Evolutionary conservation across 92 coral and sea anemone species (phyloP).

Genomic region (Siderastrea radians): DNA sequence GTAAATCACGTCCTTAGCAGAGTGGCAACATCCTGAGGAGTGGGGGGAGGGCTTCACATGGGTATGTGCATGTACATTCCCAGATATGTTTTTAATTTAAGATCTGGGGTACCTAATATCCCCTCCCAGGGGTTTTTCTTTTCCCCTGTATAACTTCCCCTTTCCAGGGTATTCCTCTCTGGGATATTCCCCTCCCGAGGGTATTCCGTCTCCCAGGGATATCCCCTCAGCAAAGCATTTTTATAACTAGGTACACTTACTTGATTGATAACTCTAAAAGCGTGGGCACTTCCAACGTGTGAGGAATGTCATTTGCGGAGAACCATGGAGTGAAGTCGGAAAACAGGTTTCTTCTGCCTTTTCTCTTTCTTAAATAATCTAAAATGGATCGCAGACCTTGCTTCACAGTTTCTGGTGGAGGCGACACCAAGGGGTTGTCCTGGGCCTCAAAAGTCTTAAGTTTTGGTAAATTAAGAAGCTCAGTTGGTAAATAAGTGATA

Average conservation of each 20-base stretch:
- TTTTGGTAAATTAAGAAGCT: conserved; percentile 31
- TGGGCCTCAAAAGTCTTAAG: conserved; percentile 24
- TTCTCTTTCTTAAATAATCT: conserved; percentile 29
- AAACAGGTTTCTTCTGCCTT: conserved; percentile 45
- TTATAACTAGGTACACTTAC: conserved; percentile 1
- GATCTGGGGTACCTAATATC: too few relatives aligned
- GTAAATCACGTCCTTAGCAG: too few relatives aligned
- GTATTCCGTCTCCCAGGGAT: too few relatives aligned
- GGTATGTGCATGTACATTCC: too few relatives aligned
- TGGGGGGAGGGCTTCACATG: too few relatives aligned
- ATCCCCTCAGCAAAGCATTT: not conserved
- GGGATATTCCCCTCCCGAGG: too few relatives aligned
- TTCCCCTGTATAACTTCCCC: too few relatives aligned
- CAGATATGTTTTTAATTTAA: too few relatives aligned
- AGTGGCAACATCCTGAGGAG: too few relatives aligned
- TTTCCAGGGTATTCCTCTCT: too few relatives aligned
- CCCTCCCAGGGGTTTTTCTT: too few relatives aligned
- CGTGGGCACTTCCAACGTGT: not conserved
- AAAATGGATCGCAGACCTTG: conserved; percentile 24
- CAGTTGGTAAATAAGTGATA: conserved; percentile 44
- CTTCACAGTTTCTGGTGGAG: conserved; percentile 33
- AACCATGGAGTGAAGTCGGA: conserved; percentile 33
- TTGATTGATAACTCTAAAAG: conserved; percentile 25
- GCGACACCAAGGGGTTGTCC: conserved; percentile 46
- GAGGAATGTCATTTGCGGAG: conserved; percentile 2